Evolutionary conservation across 2,113 vertebrate genomes (phyloP).

Genomic region (Phalacrocorax carbo): DNA sequence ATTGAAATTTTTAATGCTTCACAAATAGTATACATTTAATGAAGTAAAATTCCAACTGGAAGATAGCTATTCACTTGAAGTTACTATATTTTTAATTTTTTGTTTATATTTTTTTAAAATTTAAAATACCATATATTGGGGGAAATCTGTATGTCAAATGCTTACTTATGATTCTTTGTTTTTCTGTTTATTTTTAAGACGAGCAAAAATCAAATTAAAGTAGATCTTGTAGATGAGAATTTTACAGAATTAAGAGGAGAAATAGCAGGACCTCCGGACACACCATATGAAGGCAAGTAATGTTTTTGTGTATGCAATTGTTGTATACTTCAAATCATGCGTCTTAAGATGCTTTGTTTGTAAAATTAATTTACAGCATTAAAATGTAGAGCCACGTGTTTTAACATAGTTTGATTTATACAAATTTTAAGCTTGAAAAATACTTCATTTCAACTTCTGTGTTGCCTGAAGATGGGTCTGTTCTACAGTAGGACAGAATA

Average conservation of each 20-base stretch:
- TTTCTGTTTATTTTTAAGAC: conserved; percentile 86
- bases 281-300: conserved; percentile 96
- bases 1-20: not conserved
- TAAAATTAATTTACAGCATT: not conserved
- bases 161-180: conserved; percentile 67
- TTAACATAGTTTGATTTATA: not conserved
- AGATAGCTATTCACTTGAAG: not conserved
- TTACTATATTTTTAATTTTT: not conserved
- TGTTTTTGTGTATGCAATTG: conserved; percentile 64
- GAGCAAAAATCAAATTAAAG: conserved; percentile 99
- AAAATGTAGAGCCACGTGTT: not conserved
- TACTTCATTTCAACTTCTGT: not conserved
- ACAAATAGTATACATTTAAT: not conserved
- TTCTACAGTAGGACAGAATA: not conserved
- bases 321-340: not conserved
- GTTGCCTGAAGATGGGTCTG: not conserved
- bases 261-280: conserved; percentile 98
- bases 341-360: conserved; percentile 24
- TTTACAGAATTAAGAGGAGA: conserved; percentile 99
- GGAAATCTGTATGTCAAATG: not conserved
- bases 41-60: not conserved
- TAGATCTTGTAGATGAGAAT: conserved; percentile 99
- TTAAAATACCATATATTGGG: not conserved
- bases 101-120: not conserved
- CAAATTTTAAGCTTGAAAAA: not conserved